phyloP scores from a whole-genome alignment of 2,797 vertebrate species.

The Lepilemur ruficaudatus region DNA sequence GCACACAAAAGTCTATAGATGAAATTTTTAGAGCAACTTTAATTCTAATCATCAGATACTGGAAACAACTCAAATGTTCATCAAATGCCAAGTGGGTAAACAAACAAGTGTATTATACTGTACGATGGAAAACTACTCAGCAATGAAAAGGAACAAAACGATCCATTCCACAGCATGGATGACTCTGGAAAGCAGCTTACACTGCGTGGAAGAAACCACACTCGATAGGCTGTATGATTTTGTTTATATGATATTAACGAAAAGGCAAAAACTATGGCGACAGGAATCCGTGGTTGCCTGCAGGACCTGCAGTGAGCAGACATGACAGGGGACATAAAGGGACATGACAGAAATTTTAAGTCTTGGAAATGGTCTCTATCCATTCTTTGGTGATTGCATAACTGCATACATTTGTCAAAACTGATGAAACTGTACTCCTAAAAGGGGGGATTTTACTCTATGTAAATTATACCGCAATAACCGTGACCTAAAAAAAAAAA shows the following conservation, averaged over 20 bases:
- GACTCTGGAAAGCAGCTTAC: background rate
- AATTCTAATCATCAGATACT: background rate
- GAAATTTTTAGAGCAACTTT: background rate
- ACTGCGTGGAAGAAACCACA: background rate
- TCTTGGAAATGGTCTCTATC: background rate
- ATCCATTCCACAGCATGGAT: background rate
- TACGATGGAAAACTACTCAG: background rate
- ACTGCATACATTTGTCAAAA: background rate
- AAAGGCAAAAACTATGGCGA: background rate
- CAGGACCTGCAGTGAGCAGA: background rate
- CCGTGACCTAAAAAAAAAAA: background rate
- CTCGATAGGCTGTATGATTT: background rate
- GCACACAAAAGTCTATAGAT: background rate
- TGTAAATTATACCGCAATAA: background rate
- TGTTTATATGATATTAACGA: background rate
- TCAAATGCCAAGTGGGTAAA: background rate
- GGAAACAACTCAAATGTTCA: background rate
- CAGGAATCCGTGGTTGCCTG: background rate
- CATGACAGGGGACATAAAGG: background rate
- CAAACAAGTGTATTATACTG: background rate
- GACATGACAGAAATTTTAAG: background rate
- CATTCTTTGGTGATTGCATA: background rate
- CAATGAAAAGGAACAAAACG: background rate
- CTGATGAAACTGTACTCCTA: background rate
- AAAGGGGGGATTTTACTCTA: background rate